Conservation (phyloP, 2,113 vertebrate species). For the Parotia lawesii region DNA sequence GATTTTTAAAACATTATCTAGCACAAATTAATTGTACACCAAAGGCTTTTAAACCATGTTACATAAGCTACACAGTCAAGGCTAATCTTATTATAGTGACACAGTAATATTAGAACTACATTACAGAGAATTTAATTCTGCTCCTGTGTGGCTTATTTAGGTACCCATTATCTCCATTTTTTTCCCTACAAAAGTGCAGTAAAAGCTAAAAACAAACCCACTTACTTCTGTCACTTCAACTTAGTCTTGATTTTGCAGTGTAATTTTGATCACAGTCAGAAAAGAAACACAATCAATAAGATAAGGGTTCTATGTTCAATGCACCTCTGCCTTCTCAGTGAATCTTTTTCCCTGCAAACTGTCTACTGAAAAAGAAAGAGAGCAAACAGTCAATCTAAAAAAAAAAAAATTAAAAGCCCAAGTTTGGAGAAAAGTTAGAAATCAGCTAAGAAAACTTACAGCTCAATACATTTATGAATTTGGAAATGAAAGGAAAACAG, state of each 20-base stretch:
- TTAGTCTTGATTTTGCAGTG: background rate
- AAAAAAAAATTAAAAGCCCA: background rate
- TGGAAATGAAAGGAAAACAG: background rate
- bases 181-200: background rate
- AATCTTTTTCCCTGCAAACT: background rate
- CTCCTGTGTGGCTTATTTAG: background rate
- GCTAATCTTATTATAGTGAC: conserved; percentile 4
- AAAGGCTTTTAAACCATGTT: conserved; percentile 4
- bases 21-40: background rate
- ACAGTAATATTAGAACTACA: background rate
- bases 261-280: conserved; percentile 15
- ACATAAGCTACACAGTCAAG: background rate
- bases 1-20: background rate
- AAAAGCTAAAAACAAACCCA: conserved; percentile 7
- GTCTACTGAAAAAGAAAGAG: background rate
- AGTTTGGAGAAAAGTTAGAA: background rate
- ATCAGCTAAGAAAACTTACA: background rate
- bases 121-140: conserved; percentile 11
- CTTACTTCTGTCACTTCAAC: background rate
- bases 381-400: background rate
- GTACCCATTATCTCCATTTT: background rate
- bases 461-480: background rate
- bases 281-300: background rate
- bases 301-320: background rate
- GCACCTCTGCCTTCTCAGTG: background rate